Evolutionary conservation across 2,797 vertebrate genomes (phyloP).

Genomic region (Aplochiton taeniatus): DNA sequence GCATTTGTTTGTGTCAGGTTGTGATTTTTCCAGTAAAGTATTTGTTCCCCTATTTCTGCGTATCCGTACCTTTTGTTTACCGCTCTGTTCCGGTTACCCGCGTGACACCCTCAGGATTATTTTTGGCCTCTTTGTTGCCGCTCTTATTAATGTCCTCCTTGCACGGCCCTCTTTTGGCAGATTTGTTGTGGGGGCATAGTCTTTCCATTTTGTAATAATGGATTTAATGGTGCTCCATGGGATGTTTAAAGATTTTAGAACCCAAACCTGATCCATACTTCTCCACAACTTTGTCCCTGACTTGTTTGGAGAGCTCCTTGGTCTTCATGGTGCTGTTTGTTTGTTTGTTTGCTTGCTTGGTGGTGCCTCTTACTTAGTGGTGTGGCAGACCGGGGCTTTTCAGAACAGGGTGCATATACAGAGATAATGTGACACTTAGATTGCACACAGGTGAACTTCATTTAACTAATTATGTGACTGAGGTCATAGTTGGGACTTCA

Average conservation of each 20-base stretch:
- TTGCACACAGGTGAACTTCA: too few relatives aligned
- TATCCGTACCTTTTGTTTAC: too few relatives aligned
- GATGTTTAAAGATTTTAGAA: not conserved
- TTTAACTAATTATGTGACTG: not conserved
- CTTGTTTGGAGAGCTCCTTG: constrained; percentile 13
- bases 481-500: not conserved
- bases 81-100: too few relatives aligned
- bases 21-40: too few relatives aligned
- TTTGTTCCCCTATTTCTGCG: too few relatives aligned
- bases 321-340: too few relatives aligned
- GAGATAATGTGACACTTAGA: too few relatives aligned
- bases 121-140: not conserved
- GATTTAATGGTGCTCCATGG: not conserved
- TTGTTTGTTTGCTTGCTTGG: too few relatives aligned
- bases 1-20: too few relatives aligned
- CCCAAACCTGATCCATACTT: not conserved
- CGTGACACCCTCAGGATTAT: constrained; percentile 1
- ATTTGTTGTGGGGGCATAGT: not conserved
- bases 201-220: not conserved
- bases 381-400: too few relatives aligned
- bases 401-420: too few relatives aligned
- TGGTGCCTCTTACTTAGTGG: too few relatives aligned
- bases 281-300: not conserved
- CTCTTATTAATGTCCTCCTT: not conserved
- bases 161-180: not conserved